Evolutionary conservation across 2,113 vertebrate genomes (phyloP), one percentile per base, ranked within the genome.

Genomic region (Psephotus haematonotus): DNA sequence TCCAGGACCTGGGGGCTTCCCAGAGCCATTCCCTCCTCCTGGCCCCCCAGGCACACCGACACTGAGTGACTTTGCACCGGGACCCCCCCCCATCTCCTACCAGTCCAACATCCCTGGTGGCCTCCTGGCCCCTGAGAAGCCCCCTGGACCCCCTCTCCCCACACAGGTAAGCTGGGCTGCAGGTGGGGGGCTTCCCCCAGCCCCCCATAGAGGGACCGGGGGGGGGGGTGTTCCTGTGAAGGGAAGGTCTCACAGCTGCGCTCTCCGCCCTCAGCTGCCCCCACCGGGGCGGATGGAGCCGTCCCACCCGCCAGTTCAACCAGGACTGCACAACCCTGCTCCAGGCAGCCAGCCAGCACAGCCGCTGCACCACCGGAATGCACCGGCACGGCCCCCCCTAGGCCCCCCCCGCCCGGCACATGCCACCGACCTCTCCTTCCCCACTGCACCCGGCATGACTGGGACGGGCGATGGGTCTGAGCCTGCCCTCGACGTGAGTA

Each of bases 401-500:
- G 96, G 24, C 7, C 28, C 71, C 49, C 28, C 86, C 0, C 96
- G 67, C 7, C 69, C 90, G 0, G 85, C 92, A 2, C 96, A 97
- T 0, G 12, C 86, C 2, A 31, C 93, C 0, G 98, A 98, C 29
- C 95, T 98, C 65, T 69, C 98, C 69, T 99, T 99, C 53, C 98
- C 97, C 31, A 95, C 99, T 1, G 97, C 98, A 10, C 64, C 97
- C 13, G 88, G 97, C 65, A 91, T 98, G 19, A 97, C 98, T 8
- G 97, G 97, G 2, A 86, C 98, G 0, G 98, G 98, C 13, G 99
- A 99, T 4, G 98, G 98, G 62, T 96, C 99, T 0, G 99, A 99
- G 84, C 98, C 99, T 11, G 95, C 98, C 25, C 98, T 99, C 33
- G 99, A 99, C 25, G 99, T 99, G 96, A 99, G 99, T 98, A 91